Evolutionary conservation across 2,888 invertebrate species (phyloP), one percentile per base, ranked within the genome.

Genomic region (Erannis defoliaria): DNA sequence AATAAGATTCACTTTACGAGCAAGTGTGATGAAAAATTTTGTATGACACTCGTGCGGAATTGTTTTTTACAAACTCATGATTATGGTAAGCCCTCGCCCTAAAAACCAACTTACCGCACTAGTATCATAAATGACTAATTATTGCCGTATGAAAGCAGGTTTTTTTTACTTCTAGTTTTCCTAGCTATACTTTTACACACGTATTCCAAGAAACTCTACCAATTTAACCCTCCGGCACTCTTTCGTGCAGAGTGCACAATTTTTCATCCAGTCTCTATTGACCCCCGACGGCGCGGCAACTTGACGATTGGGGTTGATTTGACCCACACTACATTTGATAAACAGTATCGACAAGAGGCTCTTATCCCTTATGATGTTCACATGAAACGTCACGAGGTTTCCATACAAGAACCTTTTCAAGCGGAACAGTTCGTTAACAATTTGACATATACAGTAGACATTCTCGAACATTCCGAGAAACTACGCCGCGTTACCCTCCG

Each of bases 241-340:
- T 54, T 60, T 62, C 60, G 55, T 59, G 59, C 55, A 51, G 60
- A 67, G 55, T 65, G 62, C 60, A 65, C 62, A 57, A 66, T 66
- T 63, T 66, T 58, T 66, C 66, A 66, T 63, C 58, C 60, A 63
- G 61, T 60, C 63, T 53, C 66, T 40, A 61, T 63, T 66, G 66
- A 61, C 62, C 66, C 65, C 50, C 26, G 55, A 43, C 26, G 65
- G 59, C 53, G 55, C 43, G 56, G 53, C 55, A 58, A 21, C 35
- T 29, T 56, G 42, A 60, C 60, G 57, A 18, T 56, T 53, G 55
- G 55, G 43, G 51, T 55, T 56, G 54, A 59, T 35, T 49, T 49
- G 21, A 35, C 35, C 35, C 49, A 19, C 45, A 29, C 23, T 48
- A 48, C 48, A 19, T 35, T 35, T 35, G 9, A 35, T 35, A 35